phyloP scores from a whole-genome alignment of 2,888 invertebrate species.

The Perizoma flavofasciatum region DNA sequence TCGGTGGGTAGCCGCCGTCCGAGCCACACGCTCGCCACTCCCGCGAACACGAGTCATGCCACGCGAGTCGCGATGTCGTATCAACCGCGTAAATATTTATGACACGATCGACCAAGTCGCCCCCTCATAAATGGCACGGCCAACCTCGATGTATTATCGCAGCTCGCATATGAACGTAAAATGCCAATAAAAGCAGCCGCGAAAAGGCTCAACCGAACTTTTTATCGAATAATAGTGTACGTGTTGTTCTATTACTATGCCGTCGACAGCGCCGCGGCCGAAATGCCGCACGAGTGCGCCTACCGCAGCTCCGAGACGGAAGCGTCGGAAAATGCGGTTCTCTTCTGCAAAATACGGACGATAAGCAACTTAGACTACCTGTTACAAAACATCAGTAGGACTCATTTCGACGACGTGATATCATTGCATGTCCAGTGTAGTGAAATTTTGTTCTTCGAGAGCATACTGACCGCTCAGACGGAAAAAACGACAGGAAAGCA shows the following conservation, averaged over 20 bases:
- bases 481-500: conserved; percentile 78
- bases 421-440: conserved; percentile 88
- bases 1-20: conserved; percentile 80
- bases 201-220: conserved; percentile 79
- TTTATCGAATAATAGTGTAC: conserved; percentile 77
- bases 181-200: conserved; percentile 76
- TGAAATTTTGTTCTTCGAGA: conserved; percentile 89
- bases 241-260: conserved; percentile 79
- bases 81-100: conserved; percentile 76
- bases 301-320: conserved; percentile 85
- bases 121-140: conserved; percentile 76
- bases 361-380: conserved; percentile 88
- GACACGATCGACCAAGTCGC: conserved; percentile 72
- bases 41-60: conserved; percentile 58
- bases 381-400: conserved; percentile 87
- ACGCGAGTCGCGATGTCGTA: conserved; percentile 77
- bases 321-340: conserved; percentile 81
- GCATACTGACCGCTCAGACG: conserved; percentile 83
- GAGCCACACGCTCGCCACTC: conserved; percentile 56
- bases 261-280: conserved; percentile 69
- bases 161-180: conserved; percentile 70
- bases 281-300: conserved; percentile 88
- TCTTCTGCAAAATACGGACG: conserved; percentile 88
- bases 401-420: conserved; percentile 86
- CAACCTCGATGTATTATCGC: conserved; percentile 66